These are phyloP conservation scores for Podargus strigoides DNA, from an alignment of 2,797 vertebrate species.

Conservation along the genomic window DNA sequence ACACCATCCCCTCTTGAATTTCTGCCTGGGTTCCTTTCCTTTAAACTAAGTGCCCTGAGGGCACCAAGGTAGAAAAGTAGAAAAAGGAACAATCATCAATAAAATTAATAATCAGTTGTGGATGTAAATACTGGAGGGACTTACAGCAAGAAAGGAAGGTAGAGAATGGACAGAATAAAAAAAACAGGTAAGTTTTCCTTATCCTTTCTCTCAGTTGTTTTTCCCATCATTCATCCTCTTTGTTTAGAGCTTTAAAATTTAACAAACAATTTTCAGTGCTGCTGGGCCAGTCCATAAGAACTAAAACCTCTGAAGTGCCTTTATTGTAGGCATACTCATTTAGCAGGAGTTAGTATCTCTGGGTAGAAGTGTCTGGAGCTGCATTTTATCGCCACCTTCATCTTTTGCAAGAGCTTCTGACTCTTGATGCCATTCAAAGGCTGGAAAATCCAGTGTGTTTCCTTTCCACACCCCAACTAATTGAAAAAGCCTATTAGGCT, in stretches of 20 bases:
- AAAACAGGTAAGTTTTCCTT: neutral
- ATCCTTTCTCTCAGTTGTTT: neutral
- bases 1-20: neutral
- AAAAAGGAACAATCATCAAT: accelerated
- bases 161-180: neutral
- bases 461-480: neutral
- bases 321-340: neutral
- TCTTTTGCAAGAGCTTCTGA: neutral
- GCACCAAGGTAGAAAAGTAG: neutral
- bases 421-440: neutral
- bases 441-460: neutral
- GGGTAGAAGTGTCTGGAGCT: neutral
- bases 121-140: neutral
- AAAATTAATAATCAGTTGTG: neutral
- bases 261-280: neutral
- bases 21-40: neutral
- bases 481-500: constrained; percentile 10
- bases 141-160: neutral
- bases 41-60: neutral
- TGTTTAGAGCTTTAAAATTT: neutral
- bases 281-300: neutral
- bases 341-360: neutral
- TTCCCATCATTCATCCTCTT: neutral
- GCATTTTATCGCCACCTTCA: neutral
- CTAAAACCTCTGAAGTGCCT: neutral